phyloP scores from a whole-genome alignment of 2,113 vertebrate genomes.

The Chlorodrepanis virens region DNA sequence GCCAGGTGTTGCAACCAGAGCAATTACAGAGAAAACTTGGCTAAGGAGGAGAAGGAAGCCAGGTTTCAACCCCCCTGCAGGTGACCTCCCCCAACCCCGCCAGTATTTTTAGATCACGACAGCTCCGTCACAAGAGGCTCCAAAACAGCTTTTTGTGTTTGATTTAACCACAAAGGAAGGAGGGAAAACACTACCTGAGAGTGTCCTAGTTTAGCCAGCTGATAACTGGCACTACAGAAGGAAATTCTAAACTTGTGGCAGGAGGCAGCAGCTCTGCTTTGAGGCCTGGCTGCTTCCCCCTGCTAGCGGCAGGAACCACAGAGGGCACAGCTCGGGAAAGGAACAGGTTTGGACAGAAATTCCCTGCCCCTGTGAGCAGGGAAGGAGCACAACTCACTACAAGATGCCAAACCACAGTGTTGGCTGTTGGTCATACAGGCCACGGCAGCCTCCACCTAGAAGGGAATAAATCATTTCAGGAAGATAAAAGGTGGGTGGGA shows the following conservation, averaged over 20 bases:
- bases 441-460: background rate
- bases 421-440: background rate
- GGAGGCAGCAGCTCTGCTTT: background rate
- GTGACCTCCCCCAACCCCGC: background rate
- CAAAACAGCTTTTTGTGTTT: fast-evolving
- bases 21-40: background rate
- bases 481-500: background rate
- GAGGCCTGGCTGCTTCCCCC: background rate
- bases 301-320: background rate
- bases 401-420: background rate
- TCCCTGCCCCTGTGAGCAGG: background rate
- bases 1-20: fast-evolving
- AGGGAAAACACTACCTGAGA: background rate
- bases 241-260: background rate
- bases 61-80: background rate
- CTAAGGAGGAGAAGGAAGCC: background rate
- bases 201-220: background rate
- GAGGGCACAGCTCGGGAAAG: fast-evolving
- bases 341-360: background rate
- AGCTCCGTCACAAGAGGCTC: background rate
- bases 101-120: fast-evolving
- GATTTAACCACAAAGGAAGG: background rate
- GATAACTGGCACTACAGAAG: background rate
- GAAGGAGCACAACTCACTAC: background rate
- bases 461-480: background rate